Evolutionary conservation across 2,113 vertebrate species (phyloP).

Genomic region (Oceanodroma tethys): DNA sequence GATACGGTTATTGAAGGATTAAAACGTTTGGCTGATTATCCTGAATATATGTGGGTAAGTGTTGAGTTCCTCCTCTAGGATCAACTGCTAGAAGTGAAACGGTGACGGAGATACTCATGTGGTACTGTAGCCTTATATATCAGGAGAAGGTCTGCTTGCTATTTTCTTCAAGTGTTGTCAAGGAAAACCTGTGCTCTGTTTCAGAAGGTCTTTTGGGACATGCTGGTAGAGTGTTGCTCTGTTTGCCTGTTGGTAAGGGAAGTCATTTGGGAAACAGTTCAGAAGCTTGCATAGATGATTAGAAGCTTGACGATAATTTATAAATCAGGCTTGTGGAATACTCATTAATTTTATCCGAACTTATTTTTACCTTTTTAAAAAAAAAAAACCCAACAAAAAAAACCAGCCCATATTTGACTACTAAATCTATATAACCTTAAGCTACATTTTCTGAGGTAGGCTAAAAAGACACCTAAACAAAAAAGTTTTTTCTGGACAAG

Average conservation of each 20-base stretch:
- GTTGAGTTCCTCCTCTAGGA: neutral
- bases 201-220: neutral
- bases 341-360: neutral
- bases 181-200: neutral
- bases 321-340: neutral
- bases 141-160: neutral
- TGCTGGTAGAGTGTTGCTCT: neutral
- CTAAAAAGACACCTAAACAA: neutral
- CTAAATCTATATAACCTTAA: neutral
- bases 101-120: neutral
- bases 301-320: neutral
- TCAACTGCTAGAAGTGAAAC: neutral
- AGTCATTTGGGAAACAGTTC: neutral
- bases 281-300: neutral
- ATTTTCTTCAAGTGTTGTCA: neutral
- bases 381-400: neutral
- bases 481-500: neutral
- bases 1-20: constrained; percentile 87
- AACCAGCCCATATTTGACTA: neutral
- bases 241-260: neutral
- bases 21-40: constrained; percentile 85
- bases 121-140: neutral
- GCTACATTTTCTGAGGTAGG: neutral
- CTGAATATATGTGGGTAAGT: constrained; percentile 97
- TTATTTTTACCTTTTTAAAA: neutral